Base-by-base conservation (phyloP, 2,113 vertebrate species). In the Myxocyprinus asiaticus region DNA sequence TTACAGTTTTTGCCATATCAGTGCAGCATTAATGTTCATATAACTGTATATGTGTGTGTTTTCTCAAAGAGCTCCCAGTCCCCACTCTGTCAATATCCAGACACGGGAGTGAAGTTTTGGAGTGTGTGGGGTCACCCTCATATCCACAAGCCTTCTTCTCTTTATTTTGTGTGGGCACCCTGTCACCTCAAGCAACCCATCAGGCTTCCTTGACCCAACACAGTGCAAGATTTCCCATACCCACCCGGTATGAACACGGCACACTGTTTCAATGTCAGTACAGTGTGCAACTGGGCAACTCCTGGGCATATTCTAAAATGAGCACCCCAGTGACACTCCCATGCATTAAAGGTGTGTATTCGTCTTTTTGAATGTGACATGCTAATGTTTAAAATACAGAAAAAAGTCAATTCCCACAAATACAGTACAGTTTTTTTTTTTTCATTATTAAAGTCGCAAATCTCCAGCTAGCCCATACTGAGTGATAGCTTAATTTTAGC, bases 201-300 rank as follows among this genome's bases (percentile, higher is more conserved):
- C 78, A 8, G 0, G 83, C 84, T 55, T 74, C 78, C 0, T 0
- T 15, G 4, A 79, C 74, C n/a, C 14, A 80, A 0, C 82, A 92
- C 77, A 83, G 86, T 22, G 88, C 55, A 12, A 44, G 7, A 14
- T 93, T 93, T 67, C 42, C 86, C 3, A 56, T 90, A 56, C 89
- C 91, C 0, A 86, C 83, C 7, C 89, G 80, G 68, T 87, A 87
- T 6, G 4, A 71, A 15, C 42, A 78, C 3, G 9, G 86, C 65
- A 85, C 65, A 45, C 48, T 48, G 2, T 93, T 91, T 84, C 84
- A 91, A 67, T 94, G 93, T 79, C 88, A 87, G 79, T 93, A 94
- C 88, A 90, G 81, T 0, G 77, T 90, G 51, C 67, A 17, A 2
- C 76, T 92, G 81, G 87, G 78, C n/a, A 67, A 10, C 7, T 68